Evolutionary conservation across 2,113 vertebrate species (phyloP).

Genomic region (Scomber scombrus): DNA sequence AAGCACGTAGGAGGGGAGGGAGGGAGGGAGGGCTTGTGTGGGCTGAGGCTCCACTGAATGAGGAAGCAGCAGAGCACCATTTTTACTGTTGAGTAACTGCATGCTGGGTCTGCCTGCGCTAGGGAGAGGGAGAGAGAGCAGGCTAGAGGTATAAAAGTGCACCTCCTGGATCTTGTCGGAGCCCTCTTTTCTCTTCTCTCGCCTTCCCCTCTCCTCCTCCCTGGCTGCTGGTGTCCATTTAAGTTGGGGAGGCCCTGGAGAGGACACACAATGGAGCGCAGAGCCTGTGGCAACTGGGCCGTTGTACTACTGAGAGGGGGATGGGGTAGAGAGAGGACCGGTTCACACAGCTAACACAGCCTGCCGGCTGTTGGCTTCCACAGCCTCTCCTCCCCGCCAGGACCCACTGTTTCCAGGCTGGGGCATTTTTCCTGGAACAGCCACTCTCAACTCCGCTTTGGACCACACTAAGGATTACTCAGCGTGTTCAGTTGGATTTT

Average conservation of each 20-base stretch:
- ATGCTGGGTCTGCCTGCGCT: slow-evolving; percentile 75
- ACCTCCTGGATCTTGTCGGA: slow-evolving; percentile 62
- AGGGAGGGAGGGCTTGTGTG: slow-evolving; percentile 79
- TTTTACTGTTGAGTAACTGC: slow-evolving; percentile 87
- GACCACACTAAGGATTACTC: slow-evolving; percentile 75
- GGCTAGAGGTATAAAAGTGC: slow-evolving; percentile 67
- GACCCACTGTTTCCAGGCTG: slow-evolving; percentile 59
- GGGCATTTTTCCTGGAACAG: slow-evolving; percentile 67
- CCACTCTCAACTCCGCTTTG: slow-evolving; percentile 51
- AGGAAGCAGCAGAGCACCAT: slow-evolving; percentile 89
- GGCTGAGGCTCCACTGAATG: slow-evolving; percentile 84
- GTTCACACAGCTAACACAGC: slow-evolving; percentile 86
- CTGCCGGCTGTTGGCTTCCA: slow-evolving; percentile 81
- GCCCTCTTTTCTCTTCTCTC: slow-evolving; percentile 39
- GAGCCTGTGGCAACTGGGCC: slow-evolving; percentile 87
- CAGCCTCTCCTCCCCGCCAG: slow-evolving; percentile 68
- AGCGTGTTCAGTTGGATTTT: slow-evolving; percentile 73
- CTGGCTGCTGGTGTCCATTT: slow-evolving; percentile 68
- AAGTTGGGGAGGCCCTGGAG: slow-evolving; percentile 75
- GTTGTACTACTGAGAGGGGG: slow-evolving; percentile 87
- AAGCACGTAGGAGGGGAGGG: slow-evolving; percentile 61
- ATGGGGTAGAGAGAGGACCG: slow-evolving; percentile 86
- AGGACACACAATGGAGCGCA: slow-evolving; percentile 85
- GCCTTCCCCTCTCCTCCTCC: slow-evolving; percentile 19
- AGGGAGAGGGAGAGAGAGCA: slow-evolving; percentile 71